phyloP scores from a whole-genome alignment of 2,113 vertebrate species.

The Lynx canadensis region DNA sequence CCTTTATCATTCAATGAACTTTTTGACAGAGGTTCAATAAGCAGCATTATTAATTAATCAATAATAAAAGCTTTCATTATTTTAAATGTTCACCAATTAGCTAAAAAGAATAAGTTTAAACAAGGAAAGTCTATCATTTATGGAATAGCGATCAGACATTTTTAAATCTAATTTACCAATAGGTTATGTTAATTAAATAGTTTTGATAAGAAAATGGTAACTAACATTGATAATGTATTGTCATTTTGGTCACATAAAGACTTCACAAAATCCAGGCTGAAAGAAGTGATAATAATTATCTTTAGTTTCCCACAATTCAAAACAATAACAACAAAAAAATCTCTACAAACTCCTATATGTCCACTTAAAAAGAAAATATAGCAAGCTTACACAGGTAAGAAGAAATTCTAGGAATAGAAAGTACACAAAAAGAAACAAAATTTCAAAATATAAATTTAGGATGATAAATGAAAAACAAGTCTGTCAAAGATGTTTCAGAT shows the following conservation, averaged over 20 bases:
- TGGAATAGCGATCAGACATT: not conserved
- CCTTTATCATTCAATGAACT: not conserved
- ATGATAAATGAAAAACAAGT: not conserved
- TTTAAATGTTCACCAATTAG: not conserved
- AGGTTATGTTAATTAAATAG: not conserved
- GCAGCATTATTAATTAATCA: not conserved
- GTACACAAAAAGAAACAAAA: not conserved
- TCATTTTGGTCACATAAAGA: not conserved
- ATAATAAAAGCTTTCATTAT: not conserved
- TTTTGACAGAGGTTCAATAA: not conserved
- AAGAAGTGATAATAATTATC: not conserved
- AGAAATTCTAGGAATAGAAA: not conserved
- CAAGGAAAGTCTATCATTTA: not conserved
- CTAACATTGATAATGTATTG: not conserved
- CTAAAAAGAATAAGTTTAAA: not conserved
- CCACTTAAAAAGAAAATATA: not conserved
- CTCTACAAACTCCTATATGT: not conserved
- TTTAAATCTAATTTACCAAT: not conserved
- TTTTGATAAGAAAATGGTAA: not conserved
- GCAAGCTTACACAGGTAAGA: not conserved
- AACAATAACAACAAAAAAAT: not conserved
- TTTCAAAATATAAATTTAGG: not conserved
- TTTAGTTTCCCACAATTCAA: not conserved
- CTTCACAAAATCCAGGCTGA: not conserved
- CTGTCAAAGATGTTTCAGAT: not conserved